A percentile compares a stretch with the other conserved stretches of the same genome.
Evolutionary conservation across 1,140 invertebrate genomes (phyloP).

Genomic region (Drosophila murphyi): DNA sequence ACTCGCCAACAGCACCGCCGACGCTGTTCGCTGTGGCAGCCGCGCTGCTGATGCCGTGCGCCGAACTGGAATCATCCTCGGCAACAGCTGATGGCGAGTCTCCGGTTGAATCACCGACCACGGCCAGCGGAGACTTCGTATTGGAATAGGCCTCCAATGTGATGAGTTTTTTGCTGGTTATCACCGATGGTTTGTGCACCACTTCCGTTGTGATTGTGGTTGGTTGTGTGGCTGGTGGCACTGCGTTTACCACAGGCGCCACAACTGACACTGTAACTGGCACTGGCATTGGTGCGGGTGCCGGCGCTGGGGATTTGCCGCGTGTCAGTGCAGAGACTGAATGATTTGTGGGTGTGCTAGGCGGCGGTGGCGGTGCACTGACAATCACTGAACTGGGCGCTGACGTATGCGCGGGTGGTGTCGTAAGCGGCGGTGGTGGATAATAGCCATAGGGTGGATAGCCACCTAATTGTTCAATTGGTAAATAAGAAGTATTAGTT

Average conservation of each 20-base stretch:
- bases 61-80: conserved; percentile 73
- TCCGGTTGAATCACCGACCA: conserved; percentile 47
- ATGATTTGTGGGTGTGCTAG: conserved; percentile 65
- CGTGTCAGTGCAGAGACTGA: conserved; percentile 65
- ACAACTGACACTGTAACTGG: conserved; percentile 14
- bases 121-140: conserved; percentile 64
- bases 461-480: conserved; percentile 43
- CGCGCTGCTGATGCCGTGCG: conserved; percentile 54
- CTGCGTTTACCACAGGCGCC: conserved; percentile 12
- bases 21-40: conserved; percentile 27
- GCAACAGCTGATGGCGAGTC: conserved; percentile 54
- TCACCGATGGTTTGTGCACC: conserved; percentile 46
- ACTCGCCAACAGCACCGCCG: conserved; percentile 86
- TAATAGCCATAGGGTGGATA: conserved; percentile 81
- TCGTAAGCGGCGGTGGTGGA: conserved; percentile 73
- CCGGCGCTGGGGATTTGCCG: conserved; percentile 47
- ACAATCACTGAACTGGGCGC: conserved; percentile 71
- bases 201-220: conserved; percentile 26
- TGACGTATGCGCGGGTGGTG: conserved; percentile 59
- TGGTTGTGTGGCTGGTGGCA: conserved; percentile 6
- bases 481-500: neutral
- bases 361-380: conserved; percentile 56
- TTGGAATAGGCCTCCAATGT: conserved; percentile 73
- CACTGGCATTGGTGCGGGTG: conserved; percentile 32
- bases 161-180: conserved; percentile 75